These are phyloP conservation scores for Theocolax elegans DNA, from an alignment of 1,140 invertebrate species.

Conservation along the genomic window DNA sequence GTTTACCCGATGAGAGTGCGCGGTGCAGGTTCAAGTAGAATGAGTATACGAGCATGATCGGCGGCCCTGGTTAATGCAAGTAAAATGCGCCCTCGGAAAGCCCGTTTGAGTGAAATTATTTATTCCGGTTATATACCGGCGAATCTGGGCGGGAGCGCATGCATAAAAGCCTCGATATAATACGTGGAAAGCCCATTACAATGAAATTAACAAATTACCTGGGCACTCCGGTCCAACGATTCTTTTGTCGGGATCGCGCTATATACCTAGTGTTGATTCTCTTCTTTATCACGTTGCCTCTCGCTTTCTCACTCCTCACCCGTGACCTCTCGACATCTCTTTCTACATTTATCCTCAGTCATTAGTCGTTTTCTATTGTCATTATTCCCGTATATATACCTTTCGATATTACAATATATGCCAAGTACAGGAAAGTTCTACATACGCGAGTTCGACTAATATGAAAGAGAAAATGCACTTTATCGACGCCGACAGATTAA, in stretches of 20 bases:
- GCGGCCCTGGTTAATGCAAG: constrained; percentile 21
- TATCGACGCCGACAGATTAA: too few species aligned
- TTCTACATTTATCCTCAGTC: constrained; percentile 12
- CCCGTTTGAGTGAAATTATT: constrained; percentile 26
- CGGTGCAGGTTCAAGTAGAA: background rate
- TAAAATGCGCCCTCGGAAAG: background rate
- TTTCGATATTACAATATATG: constrained; percentile 15
- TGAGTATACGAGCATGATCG: background rate
- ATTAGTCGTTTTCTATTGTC: constrained; percentile 15
- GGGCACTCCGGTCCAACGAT: background rate
- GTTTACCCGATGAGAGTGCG: background rate
- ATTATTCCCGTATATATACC: background rate
- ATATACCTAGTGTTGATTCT: background rate
- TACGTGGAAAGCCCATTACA: constrained; percentile 35
- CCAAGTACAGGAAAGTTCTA: background rate
- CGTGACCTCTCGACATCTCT: background rate
- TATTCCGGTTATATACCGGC: constrained; percentile 19
- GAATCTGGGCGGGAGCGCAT: background rate
- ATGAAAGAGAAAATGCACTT: background rate
- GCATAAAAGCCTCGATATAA: constrained; percentile 28
- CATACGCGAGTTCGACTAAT: background rate
- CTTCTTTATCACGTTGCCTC: background rate
- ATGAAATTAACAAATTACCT: constrained; percentile 47
- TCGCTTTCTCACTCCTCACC: background rate
- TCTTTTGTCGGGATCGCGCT: constrained; percentile 9